These are phyloP conservation scores for Palythoa caribaeorum DNA, from an alignment of 92 coral and sea anemone genomes.

Conservation along the genomic window DNA sequence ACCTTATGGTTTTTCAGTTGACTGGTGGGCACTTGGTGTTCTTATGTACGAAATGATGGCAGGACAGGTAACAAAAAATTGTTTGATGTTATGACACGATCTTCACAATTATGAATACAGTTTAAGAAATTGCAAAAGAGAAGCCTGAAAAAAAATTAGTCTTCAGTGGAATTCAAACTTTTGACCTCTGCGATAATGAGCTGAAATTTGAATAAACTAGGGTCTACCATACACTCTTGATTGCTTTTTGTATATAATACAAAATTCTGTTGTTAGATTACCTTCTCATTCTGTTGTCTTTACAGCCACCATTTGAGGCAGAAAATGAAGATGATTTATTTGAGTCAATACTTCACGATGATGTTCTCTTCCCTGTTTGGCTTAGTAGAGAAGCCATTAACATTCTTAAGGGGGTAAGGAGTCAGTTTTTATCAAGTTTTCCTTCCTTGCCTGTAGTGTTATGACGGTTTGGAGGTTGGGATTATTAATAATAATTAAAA, in stretches of 20 bases:
- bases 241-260: not conserved
- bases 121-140: no score
- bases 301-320: slow-evolving; percentile 98
- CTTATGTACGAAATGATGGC: slow-evolving; percentile 99
- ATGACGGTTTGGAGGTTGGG: no score
- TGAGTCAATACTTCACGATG: slow-evolving; percentile 93
- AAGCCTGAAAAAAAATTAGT: no score
- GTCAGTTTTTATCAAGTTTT: not conserved
- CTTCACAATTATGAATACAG: no score
- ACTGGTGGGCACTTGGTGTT: slow-evolving; percentile 99
- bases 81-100: no score
- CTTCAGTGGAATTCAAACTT: no score
- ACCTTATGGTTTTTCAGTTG: slow-evolving; percentile 97
- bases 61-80: slow-evolving; percentile 78
- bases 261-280: not conserved
- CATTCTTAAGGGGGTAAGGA: slow-evolving; percentile 94
- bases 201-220: not conserved
- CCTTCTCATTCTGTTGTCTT: slow-evolving; percentile 2
- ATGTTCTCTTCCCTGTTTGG: slow-evolving; percentile 98
- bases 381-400: slow-evolving; percentile 94
- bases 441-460: no score
- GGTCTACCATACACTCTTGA: not conserved
- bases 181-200: no score
- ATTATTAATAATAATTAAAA: no score
- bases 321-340: slow-evolving; percentile 98